A percentile compares a stretch with the other conserved stretches of the same genome.
These are phyloP conservation scores for Tragelaphus imberbis DNA, from an alignment of 2,113 vertebrate genomes.

Conservation along the genomic window DNA sequence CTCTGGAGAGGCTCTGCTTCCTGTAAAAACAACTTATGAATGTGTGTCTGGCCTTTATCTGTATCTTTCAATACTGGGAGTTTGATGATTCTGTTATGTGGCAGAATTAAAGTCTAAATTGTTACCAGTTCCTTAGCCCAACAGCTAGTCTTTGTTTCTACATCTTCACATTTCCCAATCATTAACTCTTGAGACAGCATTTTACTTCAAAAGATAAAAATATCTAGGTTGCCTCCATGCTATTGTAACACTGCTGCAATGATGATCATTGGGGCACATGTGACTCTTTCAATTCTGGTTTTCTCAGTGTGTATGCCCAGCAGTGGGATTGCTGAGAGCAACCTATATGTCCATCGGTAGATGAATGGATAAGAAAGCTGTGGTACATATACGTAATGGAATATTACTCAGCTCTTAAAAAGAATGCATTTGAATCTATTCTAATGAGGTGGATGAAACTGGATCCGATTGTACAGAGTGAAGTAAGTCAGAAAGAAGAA, in stretches of 20 bases:
- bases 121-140: neutral
- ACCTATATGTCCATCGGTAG: neutral
- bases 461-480: neutral
- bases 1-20: neutral
- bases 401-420: neutral
- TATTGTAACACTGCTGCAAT: neutral
- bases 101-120: neutral
- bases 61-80: neutral
- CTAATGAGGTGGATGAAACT: neutral
- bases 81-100: neutral
- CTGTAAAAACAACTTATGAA: neutral
- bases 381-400: neutral
- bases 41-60: neutral
- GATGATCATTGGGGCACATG: neutral
- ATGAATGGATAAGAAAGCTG: neutral
- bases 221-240: neutral
- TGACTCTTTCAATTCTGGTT: neutral
- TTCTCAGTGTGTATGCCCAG: neutral
- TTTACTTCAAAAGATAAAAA: neutral
- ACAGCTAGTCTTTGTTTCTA: neutral
- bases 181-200: neutral
- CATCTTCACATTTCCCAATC: neutral
- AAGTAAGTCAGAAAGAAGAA: neutral
- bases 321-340: neutral
- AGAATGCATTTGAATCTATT: neutral